Conservation (phyloP, 1,140 invertebrate species). For the Mya arenaria region DNA sequence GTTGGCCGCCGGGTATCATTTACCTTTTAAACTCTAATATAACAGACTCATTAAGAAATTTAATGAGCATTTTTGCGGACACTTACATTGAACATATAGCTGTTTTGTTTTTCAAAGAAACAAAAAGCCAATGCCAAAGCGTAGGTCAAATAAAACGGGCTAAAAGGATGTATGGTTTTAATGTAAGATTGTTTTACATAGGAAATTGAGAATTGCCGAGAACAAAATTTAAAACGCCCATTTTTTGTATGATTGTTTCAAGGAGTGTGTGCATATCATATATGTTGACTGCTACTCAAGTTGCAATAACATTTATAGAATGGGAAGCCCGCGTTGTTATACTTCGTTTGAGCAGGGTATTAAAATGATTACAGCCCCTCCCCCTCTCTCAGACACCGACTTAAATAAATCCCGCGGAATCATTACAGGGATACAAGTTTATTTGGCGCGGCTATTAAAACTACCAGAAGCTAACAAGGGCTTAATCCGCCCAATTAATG, state of each 20-base stretch:
- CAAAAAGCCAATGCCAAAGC: neutral
- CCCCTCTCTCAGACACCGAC: neutral
- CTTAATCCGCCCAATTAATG: slow-evolving; percentile 49
- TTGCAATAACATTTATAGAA: slow-evolving; percentile 36
- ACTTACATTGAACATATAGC: neutral
- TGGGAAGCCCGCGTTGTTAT: neutral
- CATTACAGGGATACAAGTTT: slow-evolving; percentile 18
- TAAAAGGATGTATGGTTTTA: neutral
- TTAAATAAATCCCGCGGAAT: neutral
- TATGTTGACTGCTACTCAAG: slow-evolving; percentile 18
- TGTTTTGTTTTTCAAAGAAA: neutral
- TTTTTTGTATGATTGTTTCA: slow-evolving; percentile 42
- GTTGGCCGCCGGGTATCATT: slow-evolving; percentile 24
- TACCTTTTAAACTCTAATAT: slow-evolving; percentile 1
- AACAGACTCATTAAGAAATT: neutral
- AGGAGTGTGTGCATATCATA: neutral
- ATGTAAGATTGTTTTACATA: neutral
- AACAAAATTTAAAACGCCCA: too few species aligned
- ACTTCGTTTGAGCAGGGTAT: slow-evolving; percentile 2
- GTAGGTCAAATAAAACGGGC: neutral
- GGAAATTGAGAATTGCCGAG: neutral
- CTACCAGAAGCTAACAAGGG: neutral
- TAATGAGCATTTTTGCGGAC: neutral
- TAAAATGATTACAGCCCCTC: neutral
- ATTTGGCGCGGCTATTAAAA: slow-evolving; percentile 24